These are phyloP conservation scores for Tadarida brasiliensis DNA, from an alignment of 2,797 vertebrate genomes.

Conservation along the genomic window DNA sequence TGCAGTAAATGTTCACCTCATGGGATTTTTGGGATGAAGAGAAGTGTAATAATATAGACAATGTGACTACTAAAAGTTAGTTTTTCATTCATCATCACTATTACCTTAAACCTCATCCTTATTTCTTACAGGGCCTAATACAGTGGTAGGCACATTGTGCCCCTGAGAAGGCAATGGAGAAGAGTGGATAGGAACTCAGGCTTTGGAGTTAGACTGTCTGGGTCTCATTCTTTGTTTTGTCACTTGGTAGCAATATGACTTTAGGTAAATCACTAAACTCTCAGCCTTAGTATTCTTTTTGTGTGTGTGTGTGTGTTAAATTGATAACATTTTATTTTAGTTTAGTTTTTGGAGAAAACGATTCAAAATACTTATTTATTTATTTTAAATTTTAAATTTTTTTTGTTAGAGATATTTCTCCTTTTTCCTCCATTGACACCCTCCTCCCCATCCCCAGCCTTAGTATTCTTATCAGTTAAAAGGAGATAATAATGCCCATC, in stretches of 20 bases:
- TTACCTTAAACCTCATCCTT: neutral
- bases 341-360: too few relatives aligned
- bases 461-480: constrained; percentile 31
- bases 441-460: neutral
- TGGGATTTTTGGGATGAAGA: constrained; percentile 6
- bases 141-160: neutral
- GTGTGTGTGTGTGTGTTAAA: too few relatives aligned
- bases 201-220: neutral
- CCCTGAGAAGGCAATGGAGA: neutral
- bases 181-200: neutral
- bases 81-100: neutral
- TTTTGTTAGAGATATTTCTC: too few relatives aligned
- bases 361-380: too few relatives aligned
- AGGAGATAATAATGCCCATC: neutral
- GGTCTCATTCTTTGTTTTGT: constrained; percentile 15
- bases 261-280: constrained; percentile 25
- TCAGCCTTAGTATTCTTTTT: constrained; percentile 42
- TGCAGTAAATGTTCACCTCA: neutral
- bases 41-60: neutral
- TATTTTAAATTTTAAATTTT: too few relatives aligned
- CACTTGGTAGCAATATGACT: neutral
- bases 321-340: too few relatives aligned
- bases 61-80: neutral
- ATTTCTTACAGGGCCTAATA: neutral
- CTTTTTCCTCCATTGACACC: too few relatives aligned